These are phyloP conservation scores for Bursaphelenchus mucronatus DNA, from an alignment of 1,140 invertebrate species.

Conservation along the genomic window DNA sequence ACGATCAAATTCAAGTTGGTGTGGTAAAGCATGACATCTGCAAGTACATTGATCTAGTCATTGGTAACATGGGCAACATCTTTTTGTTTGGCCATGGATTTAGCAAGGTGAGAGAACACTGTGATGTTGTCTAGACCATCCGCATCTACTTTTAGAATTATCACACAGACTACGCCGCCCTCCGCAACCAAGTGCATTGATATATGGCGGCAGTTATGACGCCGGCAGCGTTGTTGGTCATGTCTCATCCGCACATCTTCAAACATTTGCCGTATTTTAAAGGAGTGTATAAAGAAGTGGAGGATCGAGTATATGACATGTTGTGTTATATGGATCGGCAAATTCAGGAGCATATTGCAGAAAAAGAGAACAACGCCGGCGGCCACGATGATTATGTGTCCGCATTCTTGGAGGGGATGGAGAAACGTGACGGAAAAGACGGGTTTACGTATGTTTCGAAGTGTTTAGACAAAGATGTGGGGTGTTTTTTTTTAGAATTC, in stretches of 20 bases:
- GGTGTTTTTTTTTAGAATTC: slow-evolving; percentile 15
- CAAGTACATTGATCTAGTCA: neutral
- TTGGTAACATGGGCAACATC: neutral
- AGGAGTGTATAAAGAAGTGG: neutral
- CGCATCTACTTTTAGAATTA: slow-evolving; percentile 8
- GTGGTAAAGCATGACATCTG: slow-evolving; percentile 16
- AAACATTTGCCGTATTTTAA: neutral
- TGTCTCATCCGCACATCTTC: neutral
- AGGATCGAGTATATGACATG: neutral
- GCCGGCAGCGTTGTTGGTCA: neutral
- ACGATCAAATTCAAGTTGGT: slow-evolving; percentile 12
- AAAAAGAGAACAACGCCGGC: neutral
- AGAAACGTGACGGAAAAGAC: slow-evolving; percentile 8
- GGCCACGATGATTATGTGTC: slow-evolving; percentile 10
- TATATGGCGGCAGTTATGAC: neutral
- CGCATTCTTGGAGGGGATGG: slow-evolving; percentile 9
- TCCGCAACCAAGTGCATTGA: neutral
- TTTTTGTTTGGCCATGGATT: neutral
- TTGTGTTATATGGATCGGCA: neutral
- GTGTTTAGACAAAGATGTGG: slow-evolving; percentile 11
- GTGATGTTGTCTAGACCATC: neutral
- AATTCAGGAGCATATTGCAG: slow-evolving; percentile 4
- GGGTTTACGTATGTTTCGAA: neutral
- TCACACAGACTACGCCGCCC: neutral
- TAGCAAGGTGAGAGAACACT: slow-evolving; percentile 1